Evolutionary conservation across 2,888 invertebrate species (phyloP).

Genomic region (Eledone cirrhosa): DNA sequence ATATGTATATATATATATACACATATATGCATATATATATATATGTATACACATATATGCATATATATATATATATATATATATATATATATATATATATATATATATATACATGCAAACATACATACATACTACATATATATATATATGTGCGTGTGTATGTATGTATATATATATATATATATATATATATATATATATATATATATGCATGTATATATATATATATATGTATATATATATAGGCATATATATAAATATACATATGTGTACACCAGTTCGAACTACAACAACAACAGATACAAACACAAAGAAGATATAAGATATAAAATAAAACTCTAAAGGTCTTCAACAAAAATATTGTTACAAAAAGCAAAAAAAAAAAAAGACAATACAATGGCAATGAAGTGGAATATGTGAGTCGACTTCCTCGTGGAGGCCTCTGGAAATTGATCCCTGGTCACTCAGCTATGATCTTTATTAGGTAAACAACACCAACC

Average conservation of each 20-base stretch:
- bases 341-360: too few species aligned
- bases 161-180: background rate
- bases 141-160: background rate
- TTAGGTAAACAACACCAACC: too few species aligned
- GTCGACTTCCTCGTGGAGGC: too few species aligned
- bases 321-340: too few species aligned
- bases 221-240: background rate
- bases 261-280: background rate
- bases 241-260: background rate
- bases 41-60: background rate
- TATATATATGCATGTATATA: background rate
- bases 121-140: background rate
- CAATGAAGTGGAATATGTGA: too few species aligned
- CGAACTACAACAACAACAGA: too few species aligned
- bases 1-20: background rate
- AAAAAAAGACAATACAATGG: too few species aligned
- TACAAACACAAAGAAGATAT: too few species aligned
- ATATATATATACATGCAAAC: background rate
- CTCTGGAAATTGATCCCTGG: too few species aligned
- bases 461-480: too few species aligned
- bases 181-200: background rate
- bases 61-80: conserved; percentile 12
- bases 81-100: conserved; percentile 4
- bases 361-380: too few species aligned
- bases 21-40: background rate